Base-by-base conservation (phyloP, 2,113 vertebrate species). In the Pluvialis apricaria region DNA sequence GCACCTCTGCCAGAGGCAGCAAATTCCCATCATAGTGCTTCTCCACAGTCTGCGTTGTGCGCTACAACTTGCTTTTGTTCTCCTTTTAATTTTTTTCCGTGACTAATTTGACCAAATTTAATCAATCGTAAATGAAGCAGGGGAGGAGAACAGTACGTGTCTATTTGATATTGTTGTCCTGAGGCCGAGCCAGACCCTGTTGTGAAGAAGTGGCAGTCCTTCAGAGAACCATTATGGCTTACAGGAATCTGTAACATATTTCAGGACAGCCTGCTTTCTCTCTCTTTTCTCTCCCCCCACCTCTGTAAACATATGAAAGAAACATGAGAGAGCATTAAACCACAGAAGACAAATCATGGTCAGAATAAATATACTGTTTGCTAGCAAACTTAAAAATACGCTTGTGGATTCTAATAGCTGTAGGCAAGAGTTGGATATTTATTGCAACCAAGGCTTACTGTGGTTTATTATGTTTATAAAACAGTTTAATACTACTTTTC, bases 401-500 rank as follows among this genome's bases (percentile, higher is more conserved):
- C 97, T 97, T 96, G 97, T 97, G 97, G 97, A 97, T 97, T 97
- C 96, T 98, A 97, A 97, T 98, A 97, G 96, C 97, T 97, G 82
- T 97, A 96, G 98, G 97, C 97, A 98, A 97, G 95, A 97, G 93
- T 42, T 96, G 96, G 96, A 86, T 98, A 96, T 97, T 98, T 98
- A 98, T 97, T 97, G 94, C 97, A 97, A 92, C 96, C 87, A 79
- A 96, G 92, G 96, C 97, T 98, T 92, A 94, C 96, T 98, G 97
- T 94, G 97, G 97, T 97, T 98, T 98, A 96, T 97, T 96, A 96
- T 97, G 97, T 98, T 98, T 97, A 95, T 97, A 96, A 97, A 97
- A 96, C 97, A 97, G 94, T 98, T 98, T 97, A 97, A 97, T 96
- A 98, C 90, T 97, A 97, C 96, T 98, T 98, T 97, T 97, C 97